phyloP scores from a whole-genome alignment of 2,888 invertebrate species.

The Abrostola tripartita region DNA sequence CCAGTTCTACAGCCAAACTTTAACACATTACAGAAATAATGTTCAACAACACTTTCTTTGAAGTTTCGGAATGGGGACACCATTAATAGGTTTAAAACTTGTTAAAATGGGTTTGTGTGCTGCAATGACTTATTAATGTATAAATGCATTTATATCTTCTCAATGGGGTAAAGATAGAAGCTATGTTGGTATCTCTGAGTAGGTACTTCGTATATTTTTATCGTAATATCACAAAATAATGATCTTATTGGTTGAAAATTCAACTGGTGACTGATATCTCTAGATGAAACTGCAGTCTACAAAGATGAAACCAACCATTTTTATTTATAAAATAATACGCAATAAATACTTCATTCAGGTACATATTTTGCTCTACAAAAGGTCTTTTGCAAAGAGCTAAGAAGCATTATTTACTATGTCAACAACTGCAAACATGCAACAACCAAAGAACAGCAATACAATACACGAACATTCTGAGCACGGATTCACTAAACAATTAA shows the following conservation, averaged over 20 bases:
- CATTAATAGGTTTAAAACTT: constrained; percentile 35
- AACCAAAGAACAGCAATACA: constrained; percentile 14
- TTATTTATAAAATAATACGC: too few species aligned
- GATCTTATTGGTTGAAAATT: too few species aligned
- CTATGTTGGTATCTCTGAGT: too few species aligned
- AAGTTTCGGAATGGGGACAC: constrained; percentile 28
- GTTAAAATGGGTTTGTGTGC: not conserved
- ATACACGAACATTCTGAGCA: constrained; percentile 37
- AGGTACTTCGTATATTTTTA: too few species aligned
- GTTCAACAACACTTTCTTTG: constrained; percentile 33
- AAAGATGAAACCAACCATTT: too few species aligned
- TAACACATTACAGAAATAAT: constrained; percentile 48
- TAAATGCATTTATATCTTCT: too few species aligned
- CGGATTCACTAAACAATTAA: constrained; percentile 59
- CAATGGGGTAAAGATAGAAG: too few species aligned
- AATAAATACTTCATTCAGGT: too few species aligned
- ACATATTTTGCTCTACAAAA: too few species aligned
- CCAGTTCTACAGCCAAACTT: constrained; percentile 32
- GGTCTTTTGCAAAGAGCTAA: constrained; percentile 6
- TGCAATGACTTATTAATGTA: constrained; percentile 2
- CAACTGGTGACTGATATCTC: too few species aligned
- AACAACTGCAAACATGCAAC: constrained; percentile 19
- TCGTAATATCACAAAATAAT: too few species aligned
- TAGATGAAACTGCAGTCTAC: too few species aligned
- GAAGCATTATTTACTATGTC: constrained; percentile 12